A percentile compares a stretch with the other conserved stretches of the same genome.
Conservation (phyloP, 2,797 vertebrate genomes). For the Otolemur crassicaudatus region DNA sequence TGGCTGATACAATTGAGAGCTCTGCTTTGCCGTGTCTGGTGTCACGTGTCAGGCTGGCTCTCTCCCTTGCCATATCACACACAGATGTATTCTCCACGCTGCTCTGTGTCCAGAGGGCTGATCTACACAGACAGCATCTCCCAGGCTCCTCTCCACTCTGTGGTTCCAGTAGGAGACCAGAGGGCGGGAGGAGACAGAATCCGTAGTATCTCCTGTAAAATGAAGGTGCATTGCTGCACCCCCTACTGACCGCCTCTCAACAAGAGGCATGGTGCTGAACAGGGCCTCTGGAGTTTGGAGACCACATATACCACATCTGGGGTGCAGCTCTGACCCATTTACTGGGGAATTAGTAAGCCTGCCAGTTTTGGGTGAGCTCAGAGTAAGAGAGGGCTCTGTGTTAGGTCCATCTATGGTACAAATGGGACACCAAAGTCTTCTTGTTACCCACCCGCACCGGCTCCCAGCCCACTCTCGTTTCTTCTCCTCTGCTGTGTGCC, state of each 20-base stretch:
- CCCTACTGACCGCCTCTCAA: background rate
- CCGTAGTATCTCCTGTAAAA: background rate
- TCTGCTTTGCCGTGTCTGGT: background rate
- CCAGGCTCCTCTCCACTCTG: background rate
- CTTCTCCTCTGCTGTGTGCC: background rate
- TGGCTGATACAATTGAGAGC: fast-evolving
- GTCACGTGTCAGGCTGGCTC: background rate
- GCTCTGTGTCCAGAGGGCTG: background rate
- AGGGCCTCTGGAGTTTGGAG: background rate
- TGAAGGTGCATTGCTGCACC: background rate
- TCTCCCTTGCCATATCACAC: background rate
- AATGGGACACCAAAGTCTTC: background rate
- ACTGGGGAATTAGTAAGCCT: background rate
- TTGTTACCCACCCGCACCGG: background rate
- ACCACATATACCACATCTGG: background rate
- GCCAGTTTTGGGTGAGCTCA: background rate
- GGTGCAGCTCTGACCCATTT: background rate
- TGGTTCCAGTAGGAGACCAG: background rate
- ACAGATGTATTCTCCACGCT: background rate
- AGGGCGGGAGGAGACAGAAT: background rate
- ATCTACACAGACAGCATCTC: background rate
- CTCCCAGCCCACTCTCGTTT: no score
- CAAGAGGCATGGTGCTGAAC: background rate
- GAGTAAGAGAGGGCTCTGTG: background rate
- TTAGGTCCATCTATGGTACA: background rate